Base-by-base conservation (phyloP, 2,888 invertebrate species). In the Portevinia maculata region DNA sequence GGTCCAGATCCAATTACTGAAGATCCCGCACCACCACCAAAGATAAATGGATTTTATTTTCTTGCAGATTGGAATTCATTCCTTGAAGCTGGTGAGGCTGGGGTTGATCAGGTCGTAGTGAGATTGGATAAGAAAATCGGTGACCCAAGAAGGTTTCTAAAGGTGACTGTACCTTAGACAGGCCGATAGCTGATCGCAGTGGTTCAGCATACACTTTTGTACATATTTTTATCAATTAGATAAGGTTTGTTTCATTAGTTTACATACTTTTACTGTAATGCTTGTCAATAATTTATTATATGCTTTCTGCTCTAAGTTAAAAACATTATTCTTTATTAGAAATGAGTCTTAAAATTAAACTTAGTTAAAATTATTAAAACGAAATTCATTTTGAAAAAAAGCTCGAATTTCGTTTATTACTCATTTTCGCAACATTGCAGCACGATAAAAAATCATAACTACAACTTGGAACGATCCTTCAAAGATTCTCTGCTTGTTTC, bases 51-150 rank as follows among this genome's bases (percentile, higher is more conserved):
- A 0, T 94, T 96, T 85, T 97, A 96, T 88, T 96, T 96, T 91
- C 92, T 96, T 87, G 92, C 96, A 6, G 97, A 97, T 88, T 96
- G 96, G 96, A 96, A 97, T 87, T 93, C 95, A 64, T 97, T 97
- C 87, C 91, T 96, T 15, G 96, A 96, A 90, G 96, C 96, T 3
- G 96, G 96, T 9, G 93, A 93, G 85, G 62, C 67, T 7, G 95
- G 95, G 19, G 94, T 93, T 39, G 93, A 93, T 84, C 94, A 95
- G 90, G 95, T 96, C 0, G 95, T 96, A 86, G 93, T 97, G 85
- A 93, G 95, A 86, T 95, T 96, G 86, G 94, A 95, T 85, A 96
- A 96, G 0, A 96, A 95, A 91, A 92, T 94, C 44, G 96, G 96
- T 0, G 95, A 96, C 89, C 94, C 95, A 19, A 93, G 94, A 85